Percentiles rank a stretch among this genome's conserved stretches.
Evolutionary conservation across 2,113 vertebrate species (phyloP).

Genomic region (Pseudopodoces humilis): DNA sequence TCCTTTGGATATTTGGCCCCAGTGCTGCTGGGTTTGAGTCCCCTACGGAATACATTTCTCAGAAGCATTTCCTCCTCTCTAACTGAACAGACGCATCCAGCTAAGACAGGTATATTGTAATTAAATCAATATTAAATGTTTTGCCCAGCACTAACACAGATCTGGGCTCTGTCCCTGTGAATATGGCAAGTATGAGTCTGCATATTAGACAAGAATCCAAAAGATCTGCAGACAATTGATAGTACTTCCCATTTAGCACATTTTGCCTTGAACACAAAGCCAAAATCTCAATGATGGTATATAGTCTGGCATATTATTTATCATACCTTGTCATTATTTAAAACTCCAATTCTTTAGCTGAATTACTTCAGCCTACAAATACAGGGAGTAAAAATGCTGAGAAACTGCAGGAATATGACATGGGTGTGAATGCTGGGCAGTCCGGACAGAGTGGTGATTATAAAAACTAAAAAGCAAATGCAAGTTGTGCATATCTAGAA

Average conservation of each 20-base stretch:
- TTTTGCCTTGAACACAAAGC: not conserved
- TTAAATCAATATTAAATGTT: slow-evolving; percentile 4
- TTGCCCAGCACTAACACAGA: not conserved
- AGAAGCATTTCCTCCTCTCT: slow-evolving; percentile 5
- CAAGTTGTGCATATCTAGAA: not conserved
- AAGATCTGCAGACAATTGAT: slow-evolving; percentile 24
- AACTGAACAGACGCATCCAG: not conserved
- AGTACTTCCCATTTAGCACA: not conserved
- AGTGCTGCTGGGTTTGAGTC: not conserved
- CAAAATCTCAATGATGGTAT: not conserved
- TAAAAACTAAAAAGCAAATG: not conserved
- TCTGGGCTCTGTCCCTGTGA: not conserved
- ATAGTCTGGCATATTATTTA: not conserved
- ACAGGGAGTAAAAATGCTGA: not conserved
- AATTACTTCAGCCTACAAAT: not conserved
- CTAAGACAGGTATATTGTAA: not conserved
- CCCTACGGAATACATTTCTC: not conserved
- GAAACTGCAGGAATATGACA: not conserved
- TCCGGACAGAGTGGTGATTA: not conserved
- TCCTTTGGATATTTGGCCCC: not conserved
- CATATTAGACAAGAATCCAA: not conserved
- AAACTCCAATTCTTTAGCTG: not conserved
- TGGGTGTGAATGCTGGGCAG: not conserved
- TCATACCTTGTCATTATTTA: not conserved
- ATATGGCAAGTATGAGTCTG: not conserved